Conservation (phyloP, 2,888 invertebrate species). For the Anoncus sp. region DNA sequence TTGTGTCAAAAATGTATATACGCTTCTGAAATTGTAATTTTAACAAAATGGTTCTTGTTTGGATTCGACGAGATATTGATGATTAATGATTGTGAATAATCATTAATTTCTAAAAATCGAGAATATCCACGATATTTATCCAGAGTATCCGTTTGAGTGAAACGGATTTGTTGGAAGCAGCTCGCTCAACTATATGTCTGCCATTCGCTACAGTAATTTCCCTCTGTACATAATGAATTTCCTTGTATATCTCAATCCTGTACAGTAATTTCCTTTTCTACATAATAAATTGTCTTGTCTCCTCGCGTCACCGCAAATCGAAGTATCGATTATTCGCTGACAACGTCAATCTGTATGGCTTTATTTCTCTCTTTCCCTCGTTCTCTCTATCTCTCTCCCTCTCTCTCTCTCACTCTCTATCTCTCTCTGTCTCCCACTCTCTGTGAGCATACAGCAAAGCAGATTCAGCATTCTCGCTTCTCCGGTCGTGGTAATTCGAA, state of each 20-base stretch:
- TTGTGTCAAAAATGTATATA: too few relatives aligned
- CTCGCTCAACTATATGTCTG: not conserved
- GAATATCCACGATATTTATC: too few relatives aligned
- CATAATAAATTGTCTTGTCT: constrained; percentile 15
- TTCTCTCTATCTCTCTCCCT: not conserved
- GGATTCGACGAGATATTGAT: too few relatives aligned
- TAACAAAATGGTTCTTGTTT: too few relatives aligned
- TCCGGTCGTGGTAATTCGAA: constrained; percentile 41
- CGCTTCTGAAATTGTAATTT: too few relatives aligned
- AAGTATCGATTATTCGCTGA: constrained; percentile 29
- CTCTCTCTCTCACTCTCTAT: not conserved
- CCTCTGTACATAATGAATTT: not conserved
- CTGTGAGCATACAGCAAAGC: constrained; percentile 11
- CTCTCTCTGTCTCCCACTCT: not conserved
- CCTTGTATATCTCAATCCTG: not conserved
- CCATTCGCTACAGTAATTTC: not conserved
- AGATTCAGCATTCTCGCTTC: constrained; percentile 20
- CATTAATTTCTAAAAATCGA: too few relatives aligned
- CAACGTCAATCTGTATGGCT: too few relatives aligned
- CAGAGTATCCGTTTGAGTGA: too few relatives aligned
- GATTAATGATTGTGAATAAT: too few relatives aligned
- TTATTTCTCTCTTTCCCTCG: not conserved
- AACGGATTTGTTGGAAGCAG: too few relatives aligned
- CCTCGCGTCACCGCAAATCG: constrained; percentile 12
- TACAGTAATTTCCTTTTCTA: not conserved